phyloP scores from a whole-genome alignment of 2,888 invertebrate species.

The Odontothrips loti region DNA sequence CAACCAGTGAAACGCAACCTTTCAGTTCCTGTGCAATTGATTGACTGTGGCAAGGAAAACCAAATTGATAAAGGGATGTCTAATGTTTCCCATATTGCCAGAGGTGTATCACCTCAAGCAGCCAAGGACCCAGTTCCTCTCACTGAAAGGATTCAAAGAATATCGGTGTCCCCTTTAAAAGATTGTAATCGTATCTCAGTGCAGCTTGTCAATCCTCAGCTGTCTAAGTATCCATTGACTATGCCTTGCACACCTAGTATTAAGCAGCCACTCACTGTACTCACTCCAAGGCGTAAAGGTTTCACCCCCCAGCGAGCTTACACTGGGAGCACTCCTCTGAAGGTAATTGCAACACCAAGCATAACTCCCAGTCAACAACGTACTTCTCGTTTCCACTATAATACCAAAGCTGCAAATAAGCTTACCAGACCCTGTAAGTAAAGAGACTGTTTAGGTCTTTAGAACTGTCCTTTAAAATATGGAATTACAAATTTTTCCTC shows the following conservation, averaged over 20 bases:
- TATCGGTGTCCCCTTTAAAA: background rate
- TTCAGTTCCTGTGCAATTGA: background rate
- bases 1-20: constrained; percentile 1
- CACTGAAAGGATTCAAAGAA: background rate
- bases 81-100: background rate
- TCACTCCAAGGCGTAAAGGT: constrained; percentile 1
- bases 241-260: background rate
- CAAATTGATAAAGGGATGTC: background rate
- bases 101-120: background rate
- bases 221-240: background rate
- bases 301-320: background rate
- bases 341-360: background rate
- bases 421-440: background rate
- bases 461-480: background rate
- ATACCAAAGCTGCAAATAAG: background rate
- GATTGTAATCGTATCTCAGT: constrained; percentile 9
- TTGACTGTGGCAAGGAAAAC: background rate
- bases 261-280: background rate
- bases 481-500: background rate
- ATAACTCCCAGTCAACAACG: background rate
- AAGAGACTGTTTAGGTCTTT: background rate
- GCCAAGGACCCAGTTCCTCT: background rate
- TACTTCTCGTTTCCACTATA: background rate
- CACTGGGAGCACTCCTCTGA: background rate
- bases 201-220: background rate